Percentiles rank a stretch among this genome's conserved stretches.
phyloP scores from a whole-genome alignment of 2,113 vertebrate genomes.

The Callorhinus ursinus region DNA sequence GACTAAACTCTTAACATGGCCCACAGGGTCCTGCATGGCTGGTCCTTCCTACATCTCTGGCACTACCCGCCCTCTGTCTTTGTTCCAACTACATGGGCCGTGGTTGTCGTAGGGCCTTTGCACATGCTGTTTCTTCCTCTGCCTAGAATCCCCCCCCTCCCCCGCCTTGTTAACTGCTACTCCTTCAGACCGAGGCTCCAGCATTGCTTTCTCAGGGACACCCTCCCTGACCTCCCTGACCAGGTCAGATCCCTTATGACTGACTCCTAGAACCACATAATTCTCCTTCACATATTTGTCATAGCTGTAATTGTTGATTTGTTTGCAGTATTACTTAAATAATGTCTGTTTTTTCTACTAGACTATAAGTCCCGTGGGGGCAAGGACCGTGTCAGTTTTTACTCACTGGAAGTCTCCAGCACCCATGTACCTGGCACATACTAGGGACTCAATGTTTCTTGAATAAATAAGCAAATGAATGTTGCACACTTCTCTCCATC shows the following conservation, averaged over 20 bases:
- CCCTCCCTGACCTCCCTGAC: not conserved
- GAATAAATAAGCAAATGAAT: not conserved
- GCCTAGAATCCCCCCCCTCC: not conserved
- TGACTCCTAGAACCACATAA: not conserved
- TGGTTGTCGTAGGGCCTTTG: not conserved
- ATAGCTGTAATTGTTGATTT: not conserved
- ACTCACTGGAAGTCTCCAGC: constrained; percentile 34
- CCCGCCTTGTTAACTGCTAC: not conserved
- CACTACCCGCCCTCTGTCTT: not conserved
- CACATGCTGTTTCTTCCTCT: not conserved
- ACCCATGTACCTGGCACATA: not conserved
- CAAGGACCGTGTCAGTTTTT: constrained; percentile 15
- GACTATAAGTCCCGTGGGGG: not conserved
- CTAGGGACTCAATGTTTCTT: not conserved
- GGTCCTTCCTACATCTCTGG: not conserved
- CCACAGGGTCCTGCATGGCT: not conserved
- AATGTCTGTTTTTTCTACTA: not conserved
- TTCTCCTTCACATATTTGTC: not conserved
- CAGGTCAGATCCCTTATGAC: not conserved
- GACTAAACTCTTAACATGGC: not conserved
- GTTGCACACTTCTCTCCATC: not conserved
- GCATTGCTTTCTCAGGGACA: not conserved
- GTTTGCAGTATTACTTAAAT: not conserved
- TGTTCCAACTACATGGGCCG: not conserved
- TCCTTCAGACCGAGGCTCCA: not conserved